Evolutionary conservation across 53 echinoderm and acorn worm genomes (phyloP).

Genomic region (Stichopus horrens): DNA sequence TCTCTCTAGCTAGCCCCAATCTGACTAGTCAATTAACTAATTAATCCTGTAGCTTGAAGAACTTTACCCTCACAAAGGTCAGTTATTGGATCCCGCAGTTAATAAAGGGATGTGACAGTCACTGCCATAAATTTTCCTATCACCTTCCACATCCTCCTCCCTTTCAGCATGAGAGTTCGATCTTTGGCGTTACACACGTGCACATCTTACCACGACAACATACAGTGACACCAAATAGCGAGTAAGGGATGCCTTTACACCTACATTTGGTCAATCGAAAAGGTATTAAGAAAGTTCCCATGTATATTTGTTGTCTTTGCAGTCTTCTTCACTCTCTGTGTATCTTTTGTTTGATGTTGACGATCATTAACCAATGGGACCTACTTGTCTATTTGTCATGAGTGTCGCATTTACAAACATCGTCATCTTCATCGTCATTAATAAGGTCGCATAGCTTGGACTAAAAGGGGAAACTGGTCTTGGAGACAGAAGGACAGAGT

Average conservation of each 20-base stretch:
- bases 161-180: background rate
- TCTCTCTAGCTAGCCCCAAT: background rate
- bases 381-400: background rate
- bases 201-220: background rate
- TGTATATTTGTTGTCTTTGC: too few relatives aligned
- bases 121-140: background rate
- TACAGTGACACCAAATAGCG: background rate
- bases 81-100: background rate
- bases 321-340: background rate
- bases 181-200: background rate
- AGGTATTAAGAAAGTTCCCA: too few relatives aligned
- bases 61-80: background rate
- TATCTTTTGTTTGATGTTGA: background rate
- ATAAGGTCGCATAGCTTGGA: background rate
- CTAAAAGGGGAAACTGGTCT: background rate
- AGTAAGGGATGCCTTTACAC: too few relatives aligned
- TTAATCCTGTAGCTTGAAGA: background rate
- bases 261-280: too few relatives aligned
- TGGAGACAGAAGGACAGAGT: background rate
- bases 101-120: background rate
- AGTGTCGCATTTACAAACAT: background rate
- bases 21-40: constrained; percentile 3
- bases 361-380: constrained; percentile 22
- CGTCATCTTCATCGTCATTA: background rate
- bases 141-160: background rate